Evolutionary conservation across 2,888 invertebrate species (phyloP).

Genomic region (Brenthis hecate): DNA sequence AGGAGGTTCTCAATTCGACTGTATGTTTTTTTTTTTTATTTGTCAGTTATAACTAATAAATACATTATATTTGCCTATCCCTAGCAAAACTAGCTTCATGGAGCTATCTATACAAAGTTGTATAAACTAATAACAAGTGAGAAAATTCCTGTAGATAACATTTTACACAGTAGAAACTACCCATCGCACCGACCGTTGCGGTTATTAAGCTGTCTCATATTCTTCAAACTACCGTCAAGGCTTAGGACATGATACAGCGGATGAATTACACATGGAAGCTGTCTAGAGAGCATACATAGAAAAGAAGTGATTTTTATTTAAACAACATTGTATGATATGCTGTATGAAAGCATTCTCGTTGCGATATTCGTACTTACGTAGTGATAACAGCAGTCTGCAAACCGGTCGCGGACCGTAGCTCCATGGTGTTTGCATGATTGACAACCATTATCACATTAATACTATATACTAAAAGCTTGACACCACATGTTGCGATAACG

Average conservation of each 20-base stretch:
- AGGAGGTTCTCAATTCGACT: too few species aligned
- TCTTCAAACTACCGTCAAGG: conserved; percentile 29
- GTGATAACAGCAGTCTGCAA: conserved; percentile 67
- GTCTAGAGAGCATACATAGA: conserved; percentile 69
- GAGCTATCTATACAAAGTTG: too few species aligned
- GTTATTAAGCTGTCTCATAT: conserved; percentile 22
- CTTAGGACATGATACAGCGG: conserved; percentile 32
- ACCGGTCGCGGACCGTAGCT: conserved; percentile 68
- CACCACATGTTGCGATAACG: conserved; percentile 53
- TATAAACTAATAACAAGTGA: too few species aligned
- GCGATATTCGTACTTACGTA: conserved; percentile 77
- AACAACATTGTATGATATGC: conserved; percentile 71
- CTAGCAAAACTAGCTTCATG: too few species aligned
- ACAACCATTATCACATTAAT: conserved; percentile 82
- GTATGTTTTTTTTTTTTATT: too few species aligned
- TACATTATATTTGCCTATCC: too few species aligned
- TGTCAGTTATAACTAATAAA: too few species aligned
- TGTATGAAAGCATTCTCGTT: conserved; percentile 67
- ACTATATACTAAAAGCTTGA: conserved; percentile 72
- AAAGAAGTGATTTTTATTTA: conserved; percentile 66
- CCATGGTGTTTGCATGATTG: conserved; percentile 79
- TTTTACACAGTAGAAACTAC: not conserved
- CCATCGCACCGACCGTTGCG: conserved; percentile 18
- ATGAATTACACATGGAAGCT: conserved; percentile 65
- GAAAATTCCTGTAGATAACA: too few species aligned